Evolutionary conservation across 2,888 invertebrate genomes (phyloP).

Genomic region (Caenorhabditis sp.): DNA sequence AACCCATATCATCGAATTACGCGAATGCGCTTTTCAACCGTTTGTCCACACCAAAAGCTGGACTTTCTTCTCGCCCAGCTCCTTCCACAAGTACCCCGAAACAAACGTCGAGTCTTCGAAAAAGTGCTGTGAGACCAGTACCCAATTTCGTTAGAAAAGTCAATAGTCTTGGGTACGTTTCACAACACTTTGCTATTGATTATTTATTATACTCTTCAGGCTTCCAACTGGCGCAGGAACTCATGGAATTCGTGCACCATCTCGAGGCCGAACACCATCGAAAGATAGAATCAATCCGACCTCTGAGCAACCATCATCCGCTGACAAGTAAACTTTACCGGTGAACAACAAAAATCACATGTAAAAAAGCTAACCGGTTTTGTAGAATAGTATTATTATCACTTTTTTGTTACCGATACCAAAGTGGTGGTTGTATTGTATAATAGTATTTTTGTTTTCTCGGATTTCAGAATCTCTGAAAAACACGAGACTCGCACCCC

Average conservation of each 20-base stretch:
- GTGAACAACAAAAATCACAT: not conserved
- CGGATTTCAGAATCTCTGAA: not conserved
- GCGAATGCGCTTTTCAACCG: conserved; percentile 24
- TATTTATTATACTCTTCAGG: conserved; percentile 4
- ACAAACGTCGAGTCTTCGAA: conserved; percentile 9
- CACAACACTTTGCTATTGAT: too few species aligned
- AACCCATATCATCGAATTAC: not conserved
- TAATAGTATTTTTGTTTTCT: conserved; percentile 5
- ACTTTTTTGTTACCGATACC: not conserved
- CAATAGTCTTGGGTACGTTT: conserved; percentile 14
- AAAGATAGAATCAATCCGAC: not conserved
- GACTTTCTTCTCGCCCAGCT: conserved; percentile 5
- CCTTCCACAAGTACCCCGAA: not conserved
- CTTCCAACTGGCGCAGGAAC: conserved; percentile 29
- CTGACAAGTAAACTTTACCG: not conserved
- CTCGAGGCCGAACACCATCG: conserved; percentile 19
- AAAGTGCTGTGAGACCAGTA: conserved; percentile 25
- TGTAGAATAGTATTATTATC: conserved; percentile 1
- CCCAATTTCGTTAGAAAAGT: conserved; percentile 24
- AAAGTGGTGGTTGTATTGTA: conserved; percentile 1
- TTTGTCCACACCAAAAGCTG: conserved; percentile 22
- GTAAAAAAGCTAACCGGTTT: conserved; percentile 1
- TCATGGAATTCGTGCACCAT: conserved; percentile 40
- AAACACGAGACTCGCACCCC: not conserved
- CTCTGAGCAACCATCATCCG: not conserved